phyloP scores from a whole-genome alignment of 2,797 vertebrate genomes.

The Phoxinus dragarum region DNA sequence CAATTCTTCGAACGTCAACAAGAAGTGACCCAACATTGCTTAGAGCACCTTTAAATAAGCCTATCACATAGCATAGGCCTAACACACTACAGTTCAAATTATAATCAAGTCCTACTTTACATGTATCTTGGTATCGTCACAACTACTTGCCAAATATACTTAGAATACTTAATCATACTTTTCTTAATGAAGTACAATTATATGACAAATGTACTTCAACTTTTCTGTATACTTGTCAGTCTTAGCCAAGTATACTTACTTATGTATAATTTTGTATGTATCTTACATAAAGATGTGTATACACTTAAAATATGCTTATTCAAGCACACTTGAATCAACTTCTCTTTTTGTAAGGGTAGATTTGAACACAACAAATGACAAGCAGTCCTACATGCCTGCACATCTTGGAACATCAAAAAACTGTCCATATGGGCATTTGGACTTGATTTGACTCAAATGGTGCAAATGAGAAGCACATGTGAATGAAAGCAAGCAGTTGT shows the following conservation, averaged over 20 bases:
- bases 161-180: not conserved
- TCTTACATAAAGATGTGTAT: not conserved
- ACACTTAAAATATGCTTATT: not conserved
- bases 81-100: not conserved
- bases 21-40: too few species aligned
- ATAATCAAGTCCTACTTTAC: not conserved
- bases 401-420: not conserved
- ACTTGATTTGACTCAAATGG: slow-evolving; percentile 15
- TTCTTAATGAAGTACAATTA: not conserved
- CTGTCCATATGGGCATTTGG: not conserved
- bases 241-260: not conserved
- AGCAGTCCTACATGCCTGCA: not conserved
- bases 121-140: not conserved
- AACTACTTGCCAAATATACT: not conserved
- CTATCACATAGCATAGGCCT: not conserved
- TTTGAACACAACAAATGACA: not conserved
- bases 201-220: not conserved
- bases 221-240: not conserved
- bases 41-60: not conserved
- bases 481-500: not conserved
- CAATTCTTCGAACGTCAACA: too few species aligned
- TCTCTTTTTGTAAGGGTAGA: not conserved
- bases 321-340: not conserved
- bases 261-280: not conserved
- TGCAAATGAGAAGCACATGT: slow-evolving; percentile 30